Evolutionary conservation across 2,797 vertebrate species (phyloP), one percentile per base, ranked within the genome.

Genomic region (Liparis tanakae): DNA sequence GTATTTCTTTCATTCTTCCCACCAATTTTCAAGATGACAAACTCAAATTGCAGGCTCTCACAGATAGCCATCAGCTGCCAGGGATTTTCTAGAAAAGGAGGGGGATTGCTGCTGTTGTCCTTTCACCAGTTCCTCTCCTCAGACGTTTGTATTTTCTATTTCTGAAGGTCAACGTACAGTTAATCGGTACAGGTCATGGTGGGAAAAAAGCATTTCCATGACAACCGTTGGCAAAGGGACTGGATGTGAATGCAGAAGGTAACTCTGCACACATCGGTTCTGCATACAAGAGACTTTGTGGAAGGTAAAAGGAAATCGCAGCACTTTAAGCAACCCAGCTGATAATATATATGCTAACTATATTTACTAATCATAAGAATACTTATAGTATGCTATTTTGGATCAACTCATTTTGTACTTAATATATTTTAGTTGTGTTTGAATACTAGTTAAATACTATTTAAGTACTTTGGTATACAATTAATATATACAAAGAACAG

Each of bases 191-290:
- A 88, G 85, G 80, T 85, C 84, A 79, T 67, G 51, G 74, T 76
- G 74, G 64, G 65, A 61, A 80, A 82, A 30, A 87, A 80, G 67
- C 46, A 89, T 93, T 93, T 92, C 87, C 83, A 92, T 91, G 88
- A 91, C 87, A 93, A 91, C 85, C 66, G 62, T 81, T 88, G 85
- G 65, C 85, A 56, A 75, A 77, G 68, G 78, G 74, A 88, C 82
- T 75, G 78, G 86, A 67, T 82, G 30, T 83, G 81, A 89, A 90
- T 80, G 57, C 66, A 51, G 46, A 61, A 67, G 76, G 87, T 81
- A 88, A 80, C 78, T 85, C 62, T 36, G 80, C 74, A 79, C 75
- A 85, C 74, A 82, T 72, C 76, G 66, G 78, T 84, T 90, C 77
- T 72, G 70, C 71, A 83, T 72, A 58, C 70, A 79, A 67, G 65